Evolutionary conservation across 2,113 vertebrate species (phyloP), one percentile per base, ranked within the genome.

Genomic region (Hemiscyllium ocellatum): DNA sequence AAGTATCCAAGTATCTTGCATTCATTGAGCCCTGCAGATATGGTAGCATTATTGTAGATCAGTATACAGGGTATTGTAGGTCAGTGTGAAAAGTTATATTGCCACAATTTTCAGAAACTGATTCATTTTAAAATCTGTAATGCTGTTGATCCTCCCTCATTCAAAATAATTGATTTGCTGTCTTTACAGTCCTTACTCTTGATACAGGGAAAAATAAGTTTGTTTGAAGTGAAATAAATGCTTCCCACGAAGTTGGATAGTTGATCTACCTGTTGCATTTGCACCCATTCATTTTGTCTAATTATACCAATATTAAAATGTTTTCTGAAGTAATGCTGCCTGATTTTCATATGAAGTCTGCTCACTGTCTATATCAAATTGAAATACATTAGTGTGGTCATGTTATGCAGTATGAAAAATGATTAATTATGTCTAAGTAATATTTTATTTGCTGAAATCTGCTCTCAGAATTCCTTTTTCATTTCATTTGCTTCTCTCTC

Each of bases 401-500:
- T 65, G 52, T 93, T 68, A 33, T 93, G 61, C 89, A 8, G 15
- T 93, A 68, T 93, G 33, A 66, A 2, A 93, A 66, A 37, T 12
- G 7, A 93, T n/a, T 93, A n/a, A 93, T 93, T 65, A 66, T 93
- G 89, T 10, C 33, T 91, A 37, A 66, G n/a, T 93, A 93, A 93
- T 93, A 2, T 22, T 93, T 89, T 87, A 17, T 33, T 93, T 33
- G 24, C 12, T 66, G 89, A 37, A 91, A 93, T 37, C 65, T 69
- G 24, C 61, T 61, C 87, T 90, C 13, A 72, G 37, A 72, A 72
- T 95, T 33, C 37, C 69, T 70, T 12, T 50, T 95, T 76, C 65
- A 94, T 94, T 94, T 70, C 89, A 93, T 93, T 69, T 72, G 69
- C 94, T 95, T 69, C 33, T 70, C 37, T 26, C 47, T 95, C 24